phyloP scores from a whole-genome alignment of 2,888 invertebrate species.

The Automeris io region DNA sequence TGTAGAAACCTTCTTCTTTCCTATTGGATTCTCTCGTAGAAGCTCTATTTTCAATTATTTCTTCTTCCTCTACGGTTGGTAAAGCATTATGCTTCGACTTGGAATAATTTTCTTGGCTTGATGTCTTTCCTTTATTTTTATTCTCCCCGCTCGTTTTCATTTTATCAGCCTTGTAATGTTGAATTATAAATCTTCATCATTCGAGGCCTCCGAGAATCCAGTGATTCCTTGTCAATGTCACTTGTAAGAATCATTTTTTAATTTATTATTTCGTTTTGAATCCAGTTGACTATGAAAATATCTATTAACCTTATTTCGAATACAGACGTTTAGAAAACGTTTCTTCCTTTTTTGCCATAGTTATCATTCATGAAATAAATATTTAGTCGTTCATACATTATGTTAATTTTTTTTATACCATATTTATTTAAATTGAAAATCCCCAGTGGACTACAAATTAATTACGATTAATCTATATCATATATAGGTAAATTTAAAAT shows the following conservation, averaged over 20 bases:
- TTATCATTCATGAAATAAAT: too few relatives aligned
- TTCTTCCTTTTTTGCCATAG: too few relatives aligned
- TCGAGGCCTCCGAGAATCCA: constrained; percentile 29
- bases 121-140: constrained; percentile 25
- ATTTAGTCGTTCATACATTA: too few relatives aligned
- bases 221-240: constrained; percentile 18
- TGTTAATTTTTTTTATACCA: too few relatives aligned
- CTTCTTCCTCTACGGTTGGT: constrained; percentile 10
- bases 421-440: too few relatives aligned
- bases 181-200: constrained; percentile 16
- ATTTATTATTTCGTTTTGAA: constrained; percentile 10
- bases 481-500: too few relatives aligned
- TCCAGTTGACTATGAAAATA: constrained; percentile 11
- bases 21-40: constrained; percentile 35
- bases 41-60: constrained; percentile 4
- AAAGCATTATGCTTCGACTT: constrained; percentile 19
- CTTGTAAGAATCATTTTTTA: background rate
- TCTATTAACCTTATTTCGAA: background rate
- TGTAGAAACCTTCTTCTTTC: constrained; percentile 50
- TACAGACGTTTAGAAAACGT: too few relatives aligned
- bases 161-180: constrained; percentile 6
- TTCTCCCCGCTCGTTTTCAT: constrained; percentile 30
- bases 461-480: too few relatives aligned
- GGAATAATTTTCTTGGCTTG: constrained; percentile 19
- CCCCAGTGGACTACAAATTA: too few relatives aligned